Base-by-base conservation (phyloP, 2,888 invertebrate genomes). In the Ceraclea dissimilis region DNA sequence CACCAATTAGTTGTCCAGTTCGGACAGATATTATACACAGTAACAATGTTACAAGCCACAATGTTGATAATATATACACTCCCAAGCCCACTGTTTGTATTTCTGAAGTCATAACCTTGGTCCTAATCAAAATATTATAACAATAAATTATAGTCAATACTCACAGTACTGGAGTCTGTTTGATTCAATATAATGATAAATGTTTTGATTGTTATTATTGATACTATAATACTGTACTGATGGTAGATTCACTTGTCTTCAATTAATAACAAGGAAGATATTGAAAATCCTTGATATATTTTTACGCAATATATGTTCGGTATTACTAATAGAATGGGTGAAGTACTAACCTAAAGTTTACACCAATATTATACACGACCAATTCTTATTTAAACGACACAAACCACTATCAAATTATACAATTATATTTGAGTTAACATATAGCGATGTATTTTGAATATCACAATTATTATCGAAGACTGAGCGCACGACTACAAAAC, bases 21-120 rank as follows among this genome's bases (percentile, higher is more conserved):
- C 82, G 80, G 47, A 84, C 71, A 2, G 85, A 82, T 52, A 85
- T 71, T 66, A 84, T 79, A 65, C 85, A 85, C 63, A 84, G 67
- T 64, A 85, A 67, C 39, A 83, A 70, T 31, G 85, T 80, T 56
- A 80, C 65, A 63, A 81, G 75, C 86, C 87, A 87, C 63, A 85
- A 68, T 57, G 80, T 70, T 60, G 83, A 74, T 65, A 88, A 70
- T 64, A 85, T 73, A 68, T 86, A 83, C 59, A 86, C 75, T 63
- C 86, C 86, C 62, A 83, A 71, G 66, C 86, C 86, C 65, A 85
- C 56, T 20, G 61, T 33, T n/a, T 60, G 61, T 43, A n/a, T 58
- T 54, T 61, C 61, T 18, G 59, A 47, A 55, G 54, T 53, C 61
- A 61, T 61, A 46, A 59, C 53, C 55, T 48, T 55, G 13, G n/a